Percentiles rank a stretch among this genome's conserved stretches.
These are phyloP conservation scores for Erpornis zantholeuca DNA, from an alignment of 2,113 vertebrate genomes.

Conservation along the genomic window DNA sequence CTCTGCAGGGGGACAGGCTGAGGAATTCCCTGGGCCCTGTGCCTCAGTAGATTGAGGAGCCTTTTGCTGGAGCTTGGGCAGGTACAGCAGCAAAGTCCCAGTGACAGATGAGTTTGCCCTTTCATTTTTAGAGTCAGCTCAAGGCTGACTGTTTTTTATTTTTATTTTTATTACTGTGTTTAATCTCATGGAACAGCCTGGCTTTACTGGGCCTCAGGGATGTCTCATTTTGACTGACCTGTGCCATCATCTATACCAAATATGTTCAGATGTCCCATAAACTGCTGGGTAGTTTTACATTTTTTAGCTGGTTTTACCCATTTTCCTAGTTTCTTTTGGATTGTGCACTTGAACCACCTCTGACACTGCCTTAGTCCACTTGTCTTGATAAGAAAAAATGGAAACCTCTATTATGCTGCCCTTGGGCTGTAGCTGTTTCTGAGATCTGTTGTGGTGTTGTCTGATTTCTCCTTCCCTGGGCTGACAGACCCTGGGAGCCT, in stretches of 20 bases:
- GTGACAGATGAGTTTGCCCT: not conserved
- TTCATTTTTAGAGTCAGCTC: not conserved
- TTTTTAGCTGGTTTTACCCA: not conserved
- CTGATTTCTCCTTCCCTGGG: not conserved
- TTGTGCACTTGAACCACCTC: not conserved
- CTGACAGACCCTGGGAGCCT: not conserved
- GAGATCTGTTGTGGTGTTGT: not conserved
- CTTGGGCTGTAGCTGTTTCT: not conserved
- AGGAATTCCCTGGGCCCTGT: rapidly evolving
- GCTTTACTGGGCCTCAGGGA: not conserved
- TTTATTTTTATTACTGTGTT: not conserved
- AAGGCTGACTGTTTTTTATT: not conserved
- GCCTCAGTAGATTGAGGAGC: not conserved
- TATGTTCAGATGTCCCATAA: not conserved
- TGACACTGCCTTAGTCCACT: not conserved
- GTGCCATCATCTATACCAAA: rapidly evolving
- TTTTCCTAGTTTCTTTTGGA: not conserved
- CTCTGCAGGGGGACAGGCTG: not conserved
- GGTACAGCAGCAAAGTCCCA: not conserved
- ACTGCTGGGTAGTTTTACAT: not conserved
- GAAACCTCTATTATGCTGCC: not conserved
- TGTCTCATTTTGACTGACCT: not conserved
- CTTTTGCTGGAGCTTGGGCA: not conserved
- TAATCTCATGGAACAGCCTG: not conserved
- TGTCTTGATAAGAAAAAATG: not conserved